Conservation (phyloP, 2,113 vertebrate genomes). For the Gobiocypris rarus region DNA sequence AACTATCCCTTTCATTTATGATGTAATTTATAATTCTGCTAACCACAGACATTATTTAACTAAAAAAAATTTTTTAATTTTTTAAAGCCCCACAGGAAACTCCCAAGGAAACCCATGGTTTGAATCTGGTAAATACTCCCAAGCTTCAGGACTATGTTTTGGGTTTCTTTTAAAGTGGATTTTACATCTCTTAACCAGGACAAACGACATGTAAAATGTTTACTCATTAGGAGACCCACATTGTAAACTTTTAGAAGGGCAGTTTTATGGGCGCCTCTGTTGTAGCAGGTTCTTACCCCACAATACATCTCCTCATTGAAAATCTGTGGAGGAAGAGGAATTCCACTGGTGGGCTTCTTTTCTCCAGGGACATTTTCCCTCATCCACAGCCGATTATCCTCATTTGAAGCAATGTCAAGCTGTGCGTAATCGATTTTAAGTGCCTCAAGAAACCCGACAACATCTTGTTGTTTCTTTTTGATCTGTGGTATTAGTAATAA, state of each 20-base stretch:
- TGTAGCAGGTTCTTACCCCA: constrained; percentile 80
- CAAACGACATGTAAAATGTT: too few species aligned
- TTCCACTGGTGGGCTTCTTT: constrained; percentile 93
- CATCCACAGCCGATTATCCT: constrained; percentile 97
- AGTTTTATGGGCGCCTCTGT: background rate
- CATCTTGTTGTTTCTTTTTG: constrained; percentile 99
- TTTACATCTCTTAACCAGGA: background rate
- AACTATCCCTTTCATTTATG: too few species aligned
- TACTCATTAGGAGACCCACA: background rate
- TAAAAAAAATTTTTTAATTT: too few species aligned
- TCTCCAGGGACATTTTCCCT: constrained; percentile 94
- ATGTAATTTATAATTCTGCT: too few species aligned
- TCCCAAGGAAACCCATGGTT: background rate
- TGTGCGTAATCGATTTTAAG: constrained; percentile 93
- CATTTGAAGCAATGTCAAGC: constrained; percentile 94
- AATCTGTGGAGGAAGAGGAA: constrained; percentile 96
- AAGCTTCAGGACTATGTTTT: background rate
- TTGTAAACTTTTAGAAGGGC: background rate
- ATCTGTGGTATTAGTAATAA: constrained; percentile 77
- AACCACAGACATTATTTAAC: too few species aligned
- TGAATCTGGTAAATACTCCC: background rate
- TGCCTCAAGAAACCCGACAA: constrained; percentile 93
- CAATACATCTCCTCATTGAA: constrained; percentile 95
- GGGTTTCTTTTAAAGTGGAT: background rate
- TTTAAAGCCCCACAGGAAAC: too few species aligned